phyloP scores from a whole-genome alignment of 1,140 invertebrate genomes.

The Macrosteles quadrilineatus region DNA sequence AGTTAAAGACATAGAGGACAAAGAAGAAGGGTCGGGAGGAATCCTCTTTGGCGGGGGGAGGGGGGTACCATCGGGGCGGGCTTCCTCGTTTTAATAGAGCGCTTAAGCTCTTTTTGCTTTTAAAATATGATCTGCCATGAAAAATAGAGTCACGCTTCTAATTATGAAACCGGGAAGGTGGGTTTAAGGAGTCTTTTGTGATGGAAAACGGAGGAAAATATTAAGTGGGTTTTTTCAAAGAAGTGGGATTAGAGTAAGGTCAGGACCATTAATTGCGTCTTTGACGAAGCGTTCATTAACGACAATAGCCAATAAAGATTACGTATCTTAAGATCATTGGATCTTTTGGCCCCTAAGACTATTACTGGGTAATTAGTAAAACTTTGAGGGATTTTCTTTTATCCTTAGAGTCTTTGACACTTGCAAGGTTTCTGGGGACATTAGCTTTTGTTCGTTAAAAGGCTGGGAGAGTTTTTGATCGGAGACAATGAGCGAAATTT shows the following conservation, averaged over 20 bases:
- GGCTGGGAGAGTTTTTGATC: background rate
- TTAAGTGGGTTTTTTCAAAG: constrained; percentile 34
- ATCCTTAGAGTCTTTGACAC: constrained; percentile 21
- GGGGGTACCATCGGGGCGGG: constrained; percentile 3
- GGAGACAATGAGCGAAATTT: too few species aligned
- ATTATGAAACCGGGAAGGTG: constrained; percentile 36
- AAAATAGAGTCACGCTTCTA: constrained; percentile 37
- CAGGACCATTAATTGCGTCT: constrained; percentile 34
- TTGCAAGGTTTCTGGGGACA: background rate
- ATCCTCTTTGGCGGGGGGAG: constrained; percentile 26
- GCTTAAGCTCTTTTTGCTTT: constrained; percentile 37
- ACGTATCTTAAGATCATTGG: constrained; percentile 17
- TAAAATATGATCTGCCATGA: constrained; percentile 37
- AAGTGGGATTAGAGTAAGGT: constrained; percentile 22
- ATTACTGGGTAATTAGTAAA: constrained; percentile 16
- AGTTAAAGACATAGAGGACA: constrained; percentile 19
- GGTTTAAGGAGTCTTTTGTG: constrained; percentile 37
- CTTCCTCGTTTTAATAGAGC: constrained; percentile 31
- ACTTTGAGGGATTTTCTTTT: constrained; percentile 17
- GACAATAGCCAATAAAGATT: constrained; percentile 32
- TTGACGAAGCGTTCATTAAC: constrained; percentile 24
- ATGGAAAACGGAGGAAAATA: constrained; percentile 36
- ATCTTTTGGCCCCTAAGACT: constrained; percentile 14
- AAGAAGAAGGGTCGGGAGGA: constrained; percentile 2
- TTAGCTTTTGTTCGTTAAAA: constrained; percentile 13